Base-by-base conservation (phyloP, 2,888 invertebrate genomes). In the Mythimna vitellina region DNA sequence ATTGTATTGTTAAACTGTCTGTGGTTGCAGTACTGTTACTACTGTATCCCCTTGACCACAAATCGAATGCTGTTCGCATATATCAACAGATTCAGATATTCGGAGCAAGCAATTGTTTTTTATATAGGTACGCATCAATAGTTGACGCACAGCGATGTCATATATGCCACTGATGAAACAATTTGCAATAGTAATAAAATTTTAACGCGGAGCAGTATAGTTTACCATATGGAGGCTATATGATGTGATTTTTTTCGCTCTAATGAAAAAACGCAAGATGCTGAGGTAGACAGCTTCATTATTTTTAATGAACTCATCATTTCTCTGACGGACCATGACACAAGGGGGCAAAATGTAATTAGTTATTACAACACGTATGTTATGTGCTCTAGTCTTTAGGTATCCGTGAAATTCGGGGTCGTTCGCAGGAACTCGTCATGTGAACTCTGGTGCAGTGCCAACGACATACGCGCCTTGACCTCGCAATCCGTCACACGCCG, bases 381-480 rank as follows among this genome's bases (percentile, higher is more conserved):
- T 49, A 29, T 42, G 29, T 78, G 69, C 49, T 29, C 56, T 38
- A 57, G 53, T 51, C 63, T 68, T 63, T 56, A 77, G 64, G 70
- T 77, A 85, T 82, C 78, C 71, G 76, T 72, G 78, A 76, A 82
- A 85, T 84, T 75, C 65, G 81, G 82, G 80, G 84, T 78, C 84
- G 81, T 62, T 71, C 67, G 67, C 64, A 76, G 73, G 82, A 77
- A 82, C 81, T 73, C 69, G 87, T 88, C 88, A 80, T 73, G 78
- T 82, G 89, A 85, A 89, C 89, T 89, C 92, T 94, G 93, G 91
- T 92, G 89, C 87, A 88, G 88, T 95, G 95, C 94, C 95, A 95
- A 94, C 93, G 93, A 92, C 94, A 91, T 87, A 83, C 84, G 87
- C 91, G 89, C 93, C 93, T 95, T 95, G 95, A 95, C 95, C 94